phyloP scores from a whole-genome alignment of 2,113 vertebrate genomes.

The Paracyprichromis sp. region DNA sequence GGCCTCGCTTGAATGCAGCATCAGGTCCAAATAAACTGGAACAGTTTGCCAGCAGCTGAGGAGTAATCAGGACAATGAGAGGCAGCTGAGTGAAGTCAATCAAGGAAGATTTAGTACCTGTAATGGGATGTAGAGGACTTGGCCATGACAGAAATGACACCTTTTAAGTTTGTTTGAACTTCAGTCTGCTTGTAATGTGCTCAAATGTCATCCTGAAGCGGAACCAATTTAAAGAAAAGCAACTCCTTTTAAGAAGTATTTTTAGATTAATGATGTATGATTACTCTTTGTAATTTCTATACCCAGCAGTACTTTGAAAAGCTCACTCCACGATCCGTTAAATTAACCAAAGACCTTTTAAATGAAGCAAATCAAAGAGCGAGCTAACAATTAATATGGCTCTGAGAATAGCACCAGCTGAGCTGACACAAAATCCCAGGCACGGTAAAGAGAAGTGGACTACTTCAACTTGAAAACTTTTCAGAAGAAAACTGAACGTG shows the following conservation, averaged over 20 bases:
- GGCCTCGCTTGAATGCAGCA: background rate
- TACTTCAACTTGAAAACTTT: conserved; percentile 34
- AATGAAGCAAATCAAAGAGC: conserved; percentile 64
- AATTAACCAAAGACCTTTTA: conserved; percentile 66
- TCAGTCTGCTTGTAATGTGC: background rate
- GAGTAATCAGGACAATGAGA: background rate
- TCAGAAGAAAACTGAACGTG: background rate
- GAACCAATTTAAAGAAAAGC: conserved; percentile 1
- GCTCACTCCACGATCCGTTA: conserved; percentile 64
- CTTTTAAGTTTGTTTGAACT: background rate
- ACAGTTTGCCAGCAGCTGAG: background rate
- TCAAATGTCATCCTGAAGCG: background rate
- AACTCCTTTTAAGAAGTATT: conserved; percentile 19
- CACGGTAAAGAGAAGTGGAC: conserved; percentile 24
- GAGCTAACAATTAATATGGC: conserved; percentile 62
- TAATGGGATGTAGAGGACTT: background rate
- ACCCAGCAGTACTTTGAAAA: conserved; percentile 53
- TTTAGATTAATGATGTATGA: conserved; percentile 54
- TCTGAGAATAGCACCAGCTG: conserved; percentile 58
- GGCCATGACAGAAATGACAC: background rate
- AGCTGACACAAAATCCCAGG: conserved; percentile 43
- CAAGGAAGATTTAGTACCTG: background rate
- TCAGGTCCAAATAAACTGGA: background rate
- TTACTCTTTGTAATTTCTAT: conserved; percentile 27
- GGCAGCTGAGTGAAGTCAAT: background rate